Conservation (phyloP, 2,888 invertebrate species). For the Acronicta leporina region DNA sequence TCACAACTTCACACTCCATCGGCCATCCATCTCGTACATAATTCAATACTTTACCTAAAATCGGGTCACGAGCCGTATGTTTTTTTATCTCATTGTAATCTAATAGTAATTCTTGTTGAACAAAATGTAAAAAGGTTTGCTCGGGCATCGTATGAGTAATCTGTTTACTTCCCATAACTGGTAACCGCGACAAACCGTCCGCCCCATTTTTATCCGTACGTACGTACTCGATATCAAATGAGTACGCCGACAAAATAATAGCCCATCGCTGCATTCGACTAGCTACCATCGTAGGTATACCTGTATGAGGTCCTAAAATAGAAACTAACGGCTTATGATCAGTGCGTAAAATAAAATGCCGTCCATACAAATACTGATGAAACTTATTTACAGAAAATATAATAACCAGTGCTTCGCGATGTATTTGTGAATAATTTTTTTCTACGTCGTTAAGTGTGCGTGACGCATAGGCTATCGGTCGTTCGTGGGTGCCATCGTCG, state of each 20-base stretch:
- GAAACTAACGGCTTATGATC: slow-evolving; percentile 6
- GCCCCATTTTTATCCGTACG: slow-evolving; percentile 28
- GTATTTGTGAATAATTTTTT: slow-evolving; percentile 4
- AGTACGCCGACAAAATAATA: slow-evolving; percentile 36
- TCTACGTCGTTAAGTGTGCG: slow-evolving; percentile 5
- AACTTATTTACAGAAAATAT: slow-evolving; percentile 3
- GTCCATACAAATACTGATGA: slow-evolving; percentile 5
- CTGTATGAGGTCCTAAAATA: slow-evolving; percentile 2
- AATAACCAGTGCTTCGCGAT: background rate
- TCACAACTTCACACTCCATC: background rate
- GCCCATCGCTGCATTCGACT: slow-evolving; percentile 43
- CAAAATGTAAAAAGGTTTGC: slow-evolving; percentile 3
- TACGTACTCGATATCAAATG: slow-evolving; percentile 40
- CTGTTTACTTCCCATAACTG: background rate
- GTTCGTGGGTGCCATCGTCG: background rate
- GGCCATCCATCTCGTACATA: slow-evolving; percentile 11
- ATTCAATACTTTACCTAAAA: slow-evolving; percentile 9
- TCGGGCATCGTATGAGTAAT: background rate
- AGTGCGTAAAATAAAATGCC: slow-evolving; percentile 2
- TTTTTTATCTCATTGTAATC: slow-evolving; percentile 9
- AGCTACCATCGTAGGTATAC: slow-evolving; percentile 33
- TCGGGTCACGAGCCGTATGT: background rate
- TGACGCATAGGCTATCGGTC: background rate
- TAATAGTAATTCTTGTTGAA: slow-evolving; percentile 3
- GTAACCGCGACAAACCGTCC: slow-evolving; percentile 35